Base-by-base conservation (phyloP, 37 sponge, comb jelly and placozoan species). In the Theonella swinhoei region DNA sequence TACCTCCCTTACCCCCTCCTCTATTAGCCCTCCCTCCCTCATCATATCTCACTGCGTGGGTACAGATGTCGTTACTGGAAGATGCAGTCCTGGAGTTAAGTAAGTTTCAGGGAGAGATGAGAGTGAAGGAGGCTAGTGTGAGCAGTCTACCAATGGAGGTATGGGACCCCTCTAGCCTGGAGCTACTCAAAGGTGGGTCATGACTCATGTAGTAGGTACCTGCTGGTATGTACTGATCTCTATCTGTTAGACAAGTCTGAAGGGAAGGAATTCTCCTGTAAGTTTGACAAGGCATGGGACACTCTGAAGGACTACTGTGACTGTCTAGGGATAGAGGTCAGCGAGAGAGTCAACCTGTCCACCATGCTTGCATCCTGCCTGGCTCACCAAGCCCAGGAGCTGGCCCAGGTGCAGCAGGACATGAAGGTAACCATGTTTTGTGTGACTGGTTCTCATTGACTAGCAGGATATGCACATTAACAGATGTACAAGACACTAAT, bases 101-200 rank as follows among this genome's bases (percentile, higher is more conserved):
- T 19, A 94, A 94, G 70, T 90, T 94, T 40, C 91, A 94, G 69
- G 91, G 87, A 30, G 95, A 94, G 42, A 39, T 94, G 63, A 83
- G 79, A 31, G 75, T 94, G 40, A 94, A 91, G 79, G 81, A 86
- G 0, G 54, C 85, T 34, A 76, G 47, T 62, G 33, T 94, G 39
- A 42, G 74, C 24, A 82, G 71, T 31, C 70, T 94, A 43, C 66
- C 84, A 35, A 68, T 94, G 3, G 91, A 94, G 67, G 87, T 94
- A 22, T 76, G 87, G 7, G 78, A 88, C 40, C 47, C 91, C 7
- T 76, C 79, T 34, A 88, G 83, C 26, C 80, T 94, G 31, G 40
- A 72, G 7, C 66, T 41, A 37, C 80, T 94, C 64, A 94, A 94
- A 83, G 95, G 95, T 47, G 54, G 54, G 14, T 47, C 14, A 14